Conservation (phyloP, 2,888 invertebrate genomes). For the Hyposoter didymator region DNA sequence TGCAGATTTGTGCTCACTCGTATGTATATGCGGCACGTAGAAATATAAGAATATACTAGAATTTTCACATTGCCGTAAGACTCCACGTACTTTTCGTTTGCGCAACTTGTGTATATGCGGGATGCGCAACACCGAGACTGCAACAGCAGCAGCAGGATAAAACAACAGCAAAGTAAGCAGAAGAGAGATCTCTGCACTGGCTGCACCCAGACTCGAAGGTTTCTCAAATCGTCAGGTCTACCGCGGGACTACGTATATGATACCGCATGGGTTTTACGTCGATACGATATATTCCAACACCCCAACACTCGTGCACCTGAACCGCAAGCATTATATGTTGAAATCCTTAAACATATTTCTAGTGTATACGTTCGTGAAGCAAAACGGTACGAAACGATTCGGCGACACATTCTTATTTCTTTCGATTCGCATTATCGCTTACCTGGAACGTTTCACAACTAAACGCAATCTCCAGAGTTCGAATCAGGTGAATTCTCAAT, state of each 20-base stretch:
- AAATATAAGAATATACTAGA: background rate
- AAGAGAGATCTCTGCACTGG: conserved; percentile 56
- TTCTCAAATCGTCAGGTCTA: conserved; percentile 51
- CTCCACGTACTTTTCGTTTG: conserved; percentile 56
- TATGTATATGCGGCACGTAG: background rate
- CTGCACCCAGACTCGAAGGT: conserved; percentile 64
- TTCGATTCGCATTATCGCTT: background rate
- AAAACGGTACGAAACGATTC: background rate
- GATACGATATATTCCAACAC: conserved; percentile 5
- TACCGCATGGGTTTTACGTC: conserved; percentile 36
- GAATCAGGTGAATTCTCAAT: too few relatives aligned
- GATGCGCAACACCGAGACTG: conserved; percentile 59
- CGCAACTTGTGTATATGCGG: conserved; percentile 58
- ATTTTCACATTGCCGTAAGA: conserved; percentile 3
- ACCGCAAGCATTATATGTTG: conserved; percentile 22
- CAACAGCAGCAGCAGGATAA: conserved; percentile 34
- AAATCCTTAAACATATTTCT: conserved; percentile 4
- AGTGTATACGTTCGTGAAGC: background rate
- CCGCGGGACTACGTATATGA: conserved; percentile 40
- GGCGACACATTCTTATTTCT: background rate
- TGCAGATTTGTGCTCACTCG: conserved; percentile 34
- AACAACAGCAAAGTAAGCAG: conserved; percentile 18
- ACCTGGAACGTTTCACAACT: background rate
- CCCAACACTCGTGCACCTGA: conserved; percentile 1
- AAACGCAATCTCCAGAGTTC: background rate